Base-by-base conservation (phyloP, 2,113 vertebrate genomes). In the Pardalotus punctatus region DNA sequence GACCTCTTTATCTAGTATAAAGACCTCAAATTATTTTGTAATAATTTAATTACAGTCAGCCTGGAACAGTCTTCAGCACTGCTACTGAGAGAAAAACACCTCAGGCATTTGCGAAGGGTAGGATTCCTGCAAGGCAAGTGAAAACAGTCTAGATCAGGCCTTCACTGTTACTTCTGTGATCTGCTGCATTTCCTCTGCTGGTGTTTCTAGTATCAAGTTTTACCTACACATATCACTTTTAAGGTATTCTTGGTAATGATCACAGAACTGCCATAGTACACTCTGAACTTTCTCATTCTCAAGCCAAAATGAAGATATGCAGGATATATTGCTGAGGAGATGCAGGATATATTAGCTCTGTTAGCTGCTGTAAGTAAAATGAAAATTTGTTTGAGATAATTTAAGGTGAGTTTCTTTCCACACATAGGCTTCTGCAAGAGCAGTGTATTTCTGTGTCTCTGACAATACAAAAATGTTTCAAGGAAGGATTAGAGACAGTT, bases 71-170 rank as follows among this genome's bases (percentile, higher is more conserved):
- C 27, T 51, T 66, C 82, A 76, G 25, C n/a, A 23, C 7, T 12
- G 4, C 31, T 82, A 25, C 33, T 36, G 14, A 38, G n/a, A 64
- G 71, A 47, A 53, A 20, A 57, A 17, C 5, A 38, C 5, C 10
- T 64, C n/a, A 54, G 60, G 60, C 19, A 38, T 57, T 78, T 56
- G 10, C 23, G 35, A n/a, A 21, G 38, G 31, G 7, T 38, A 57
- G 31, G 31, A 84, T 65, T 81, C 42, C 58, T 61, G 38, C 38
- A 43, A 0, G 1, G 10, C 27, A 70, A 57, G 4, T 0, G 1
- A 69, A 81, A 87, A 22, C 15, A 24, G 17, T 58, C 62, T 33
- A 73, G 29, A 72, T 53, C 50, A 70, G 20, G 4, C 47, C 40
- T 72, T 85, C 9, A 10, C 8, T 58, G 17, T 21, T 22, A 60